A percentile compares a stretch with the other conserved stretches of the same genome.
These are phyloP conservation scores for Sweltsa coloradensis DNA, from an alignment of 1,140 invertebrate genomes.

Conservation along the genomic window DNA sequence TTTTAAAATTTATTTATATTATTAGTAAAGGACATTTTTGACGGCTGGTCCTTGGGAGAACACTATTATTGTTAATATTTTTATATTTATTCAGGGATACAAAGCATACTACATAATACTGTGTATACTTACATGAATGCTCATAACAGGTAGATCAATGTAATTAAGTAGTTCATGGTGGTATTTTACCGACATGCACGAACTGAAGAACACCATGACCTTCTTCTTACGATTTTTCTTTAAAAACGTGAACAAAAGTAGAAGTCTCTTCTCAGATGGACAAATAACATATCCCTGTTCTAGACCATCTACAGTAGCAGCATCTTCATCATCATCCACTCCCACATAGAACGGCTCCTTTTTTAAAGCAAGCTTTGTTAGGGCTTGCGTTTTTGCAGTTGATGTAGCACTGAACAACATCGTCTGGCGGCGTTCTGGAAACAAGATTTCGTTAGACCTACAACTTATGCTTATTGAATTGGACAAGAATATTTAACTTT, in stretches of 20 bases:
- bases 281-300: constrained; percentile 92
- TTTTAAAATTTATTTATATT: too few relatives aligned
- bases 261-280: constrained; percentile 89
- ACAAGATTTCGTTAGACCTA: too few relatives aligned
- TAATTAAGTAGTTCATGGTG: constrained; percentile 96
- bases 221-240: constrained; percentile 97
- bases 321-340: constrained; percentile 78
- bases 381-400: constrained; percentile 83
- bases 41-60: too few relatives aligned
- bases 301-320: constrained; percentile 87
- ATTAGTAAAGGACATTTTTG: too few relatives aligned
- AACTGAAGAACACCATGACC: constrained; percentile 98
- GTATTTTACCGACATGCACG: constrained; percentile 96
- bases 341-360: constrained; percentile 93
- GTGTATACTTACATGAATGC: constrained; percentile 87
- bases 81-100: too few relatives aligned
- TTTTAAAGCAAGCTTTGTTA: constrained; percentile 84
- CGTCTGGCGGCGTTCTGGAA: constrained; percentile 84
- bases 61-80: too few relatives aligned
- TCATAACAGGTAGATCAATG: constrained; percentile 91
- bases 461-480: too few relatives aligned
- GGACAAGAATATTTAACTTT: too few relatives aligned
- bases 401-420: constrained; percentile 99
- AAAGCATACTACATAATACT: too few relatives aligned
- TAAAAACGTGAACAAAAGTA: constrained; percentile 97